These are phyloP conservation scores for Poeciliopsis turrubarensis DNA, from an alignment of 2,113 vertebrate species.

Conservation along the genomic window DNA sequence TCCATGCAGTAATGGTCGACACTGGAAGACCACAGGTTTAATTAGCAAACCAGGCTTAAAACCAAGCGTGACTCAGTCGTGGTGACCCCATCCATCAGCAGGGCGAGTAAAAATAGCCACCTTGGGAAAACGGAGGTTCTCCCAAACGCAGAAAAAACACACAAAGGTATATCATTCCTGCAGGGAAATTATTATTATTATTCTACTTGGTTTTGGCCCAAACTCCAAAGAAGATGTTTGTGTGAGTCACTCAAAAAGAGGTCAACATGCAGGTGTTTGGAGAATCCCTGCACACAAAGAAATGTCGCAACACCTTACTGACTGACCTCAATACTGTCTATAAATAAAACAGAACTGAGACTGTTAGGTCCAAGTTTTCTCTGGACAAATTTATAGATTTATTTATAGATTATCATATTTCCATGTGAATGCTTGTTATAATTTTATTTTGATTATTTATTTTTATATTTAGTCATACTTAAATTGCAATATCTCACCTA, in stretches of 20 bases:
- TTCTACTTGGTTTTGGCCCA: slow-evolving; percentile 18
- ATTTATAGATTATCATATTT: no score
- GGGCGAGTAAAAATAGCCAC: slow-evolving; percentile 78
- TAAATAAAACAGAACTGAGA: slow-evolving; percentile 36
- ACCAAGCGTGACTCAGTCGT: slow-evolving; percentile 79
- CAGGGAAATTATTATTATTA: slow-evolving; percentile 51
- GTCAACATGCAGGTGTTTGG: slow-evolving; percentile 3
- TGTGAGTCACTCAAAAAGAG: slow-evolving; percentile 40
- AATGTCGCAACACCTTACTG: slow-evolving; percentile 18
- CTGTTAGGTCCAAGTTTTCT: no score
- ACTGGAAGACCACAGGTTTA: slow-evolving; percentile 80
- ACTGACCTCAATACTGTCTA: slow-evolving; percentile 20
- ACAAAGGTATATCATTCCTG: slow-evolving; percentile 44
- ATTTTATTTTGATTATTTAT: no score
- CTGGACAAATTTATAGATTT: no score
- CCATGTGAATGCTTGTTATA: no score
- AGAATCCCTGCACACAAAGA: slow-evolving; percentile 23
- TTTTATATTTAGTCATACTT: no score
- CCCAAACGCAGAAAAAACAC: slow-evolving; percentile 54
- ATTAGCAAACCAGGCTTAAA: slow-evolving; percentile 81
- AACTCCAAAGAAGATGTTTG: slow-evolving; percentile 49
- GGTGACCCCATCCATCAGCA: slow-evolving; percentile 76
- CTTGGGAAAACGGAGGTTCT: slow-evolving; percentile 80
- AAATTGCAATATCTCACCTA: no score
- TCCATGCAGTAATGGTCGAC: slow-evolving; percentile 79